Conservation (phyloP, 2,888 invertebrate species). For the Aleiodes leptofemur region DNA sequence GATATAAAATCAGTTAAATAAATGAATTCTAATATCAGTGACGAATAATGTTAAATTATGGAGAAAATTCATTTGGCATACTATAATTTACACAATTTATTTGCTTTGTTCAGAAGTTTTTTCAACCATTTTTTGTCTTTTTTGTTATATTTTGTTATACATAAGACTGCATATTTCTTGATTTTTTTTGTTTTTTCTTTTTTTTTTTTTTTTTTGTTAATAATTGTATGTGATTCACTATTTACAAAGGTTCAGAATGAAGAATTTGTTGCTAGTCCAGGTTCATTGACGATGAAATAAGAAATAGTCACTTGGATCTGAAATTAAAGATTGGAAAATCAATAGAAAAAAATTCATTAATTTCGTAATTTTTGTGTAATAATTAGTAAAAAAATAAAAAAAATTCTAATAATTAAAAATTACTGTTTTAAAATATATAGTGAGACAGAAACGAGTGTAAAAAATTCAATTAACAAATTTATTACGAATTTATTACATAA, state of each 20-base stretch:
- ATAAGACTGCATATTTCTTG: conserved; percentile 23
- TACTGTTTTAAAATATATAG: background rate
- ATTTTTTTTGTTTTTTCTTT: too few relatives aligned
- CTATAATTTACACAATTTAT: conserved; percentile 52
- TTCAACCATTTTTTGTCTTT: conserved; percentile 51
- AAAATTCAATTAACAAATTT: background rate
- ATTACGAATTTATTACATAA: conserved; percentile 29
- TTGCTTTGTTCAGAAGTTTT: conserved; percentile 15
- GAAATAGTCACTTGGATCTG: conserved; percentile 67
- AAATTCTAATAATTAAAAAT: background rate
- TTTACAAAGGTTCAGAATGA: conserved; percentile 61
- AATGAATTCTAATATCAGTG: background rate
- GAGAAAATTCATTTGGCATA: conserved; percentile 19
- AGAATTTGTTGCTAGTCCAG: conserved; percentile 62
- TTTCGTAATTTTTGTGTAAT: background rate
- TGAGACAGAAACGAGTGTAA: background rate
- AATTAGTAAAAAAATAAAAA: background rate
- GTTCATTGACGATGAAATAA: conserved; percentile 52
- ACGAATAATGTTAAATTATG: background rate
- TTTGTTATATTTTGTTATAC: conserved; percentile 40
- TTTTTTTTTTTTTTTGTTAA: conserved; percentile 40
- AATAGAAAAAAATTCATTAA: background rate
- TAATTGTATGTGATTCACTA: conserved; percentile 56
- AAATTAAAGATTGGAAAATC: conserved; percentile 59
- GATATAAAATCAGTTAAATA: background rate